phyloP scores from a whole-genome alignment of 2,797 vertebrate genomes.

The Meda fulgida region DNA sequence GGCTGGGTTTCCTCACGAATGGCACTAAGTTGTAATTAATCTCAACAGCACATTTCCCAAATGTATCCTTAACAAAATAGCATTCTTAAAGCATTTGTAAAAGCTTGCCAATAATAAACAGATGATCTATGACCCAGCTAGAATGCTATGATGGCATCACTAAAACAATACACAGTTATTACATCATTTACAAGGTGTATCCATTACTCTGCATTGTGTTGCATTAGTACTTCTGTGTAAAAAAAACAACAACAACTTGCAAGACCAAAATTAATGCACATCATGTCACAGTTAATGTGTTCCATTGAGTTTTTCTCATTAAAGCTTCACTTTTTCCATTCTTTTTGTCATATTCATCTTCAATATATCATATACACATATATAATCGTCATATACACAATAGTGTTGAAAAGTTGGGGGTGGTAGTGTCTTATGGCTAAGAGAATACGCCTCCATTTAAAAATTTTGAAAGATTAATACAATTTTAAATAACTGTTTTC shows the following conservation, averaged over 20 bases:
- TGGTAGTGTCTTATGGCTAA: not conserved
- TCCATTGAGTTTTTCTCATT: not conserved
- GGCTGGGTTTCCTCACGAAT: not conserved
- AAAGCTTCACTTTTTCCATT: not conserved
- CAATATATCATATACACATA: too few relatives aligned
- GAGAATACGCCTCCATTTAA: not conserved
- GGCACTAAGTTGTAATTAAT: not conserved
- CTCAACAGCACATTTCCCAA: not conserved
- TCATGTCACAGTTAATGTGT: not conserved
- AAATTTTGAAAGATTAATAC: not conserved
- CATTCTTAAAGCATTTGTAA: not conserved
- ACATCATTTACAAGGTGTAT: not conserved
- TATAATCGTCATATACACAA: too few relatives aligned
- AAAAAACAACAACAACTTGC: too few relatives aligned
- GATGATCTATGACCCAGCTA: not conserved
- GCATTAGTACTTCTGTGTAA: not conserved
- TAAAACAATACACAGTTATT: not conserved
- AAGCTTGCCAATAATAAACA: not conserved
- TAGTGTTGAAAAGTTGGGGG: not conserved
- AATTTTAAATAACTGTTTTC: not conserved
- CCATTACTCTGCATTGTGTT: not conserved
- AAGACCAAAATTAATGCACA: not conserved
- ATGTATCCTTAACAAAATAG: not conserved
- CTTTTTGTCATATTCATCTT: not conserved
- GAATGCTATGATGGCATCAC: not conserved